These are phyloP conservation scores for Hyposoter dolosus DNA, from an alignment of 2,888 invertebrate genomes.

Conservation along the genomic window DNA sequence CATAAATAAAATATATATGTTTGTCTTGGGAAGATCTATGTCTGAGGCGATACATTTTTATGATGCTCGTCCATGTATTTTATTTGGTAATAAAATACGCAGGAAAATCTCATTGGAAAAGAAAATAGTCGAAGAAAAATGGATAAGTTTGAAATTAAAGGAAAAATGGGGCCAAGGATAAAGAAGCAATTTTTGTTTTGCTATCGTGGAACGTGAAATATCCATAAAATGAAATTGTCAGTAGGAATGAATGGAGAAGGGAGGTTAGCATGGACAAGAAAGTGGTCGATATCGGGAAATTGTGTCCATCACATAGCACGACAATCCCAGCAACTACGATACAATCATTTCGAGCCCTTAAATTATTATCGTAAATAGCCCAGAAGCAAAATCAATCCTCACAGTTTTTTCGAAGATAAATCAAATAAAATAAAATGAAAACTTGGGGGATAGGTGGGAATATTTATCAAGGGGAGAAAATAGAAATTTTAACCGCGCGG, in stretches of 20 bases:
- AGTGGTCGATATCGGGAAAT: slow-evolving; percentile 23
- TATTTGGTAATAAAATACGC: not conserved
- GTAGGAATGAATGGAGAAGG: not conserved
- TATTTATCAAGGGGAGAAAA: slow-evolving; percentile 22
- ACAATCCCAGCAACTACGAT: slow-evolving; percentile 6
- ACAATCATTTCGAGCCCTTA: not conserved
- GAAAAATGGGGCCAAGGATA: not conserved
- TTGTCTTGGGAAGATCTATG: not conserved
- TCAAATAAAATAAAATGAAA: not conserved
- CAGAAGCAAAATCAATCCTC: not conserved
- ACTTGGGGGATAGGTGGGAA: not conserved
- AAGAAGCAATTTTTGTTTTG: not conserved
- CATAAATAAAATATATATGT: slow-evolving; percentile 9
- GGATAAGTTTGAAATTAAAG: not conserved
- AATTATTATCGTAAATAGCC: not conserved
- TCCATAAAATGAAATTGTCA: slow-evolving; percentile 32
- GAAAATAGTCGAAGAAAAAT: not conserved
- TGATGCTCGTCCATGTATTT: not conserved
- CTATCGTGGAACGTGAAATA: not conserved
- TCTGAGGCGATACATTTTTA: not conserved
- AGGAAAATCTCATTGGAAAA: slow-evolving; percentile 10
- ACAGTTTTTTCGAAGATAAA: too few relatives aligned
- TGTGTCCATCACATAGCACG: slow-evolving; percentile 22
- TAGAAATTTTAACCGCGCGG: slow-evolving; percentile 6
- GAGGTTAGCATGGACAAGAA: slow-evolving; percentile 16